These are phyloP conservation scores for Thereva unica DNA, from an alignment of 2,888 invertebrate species.

Conservation along the genomic window DNA sequence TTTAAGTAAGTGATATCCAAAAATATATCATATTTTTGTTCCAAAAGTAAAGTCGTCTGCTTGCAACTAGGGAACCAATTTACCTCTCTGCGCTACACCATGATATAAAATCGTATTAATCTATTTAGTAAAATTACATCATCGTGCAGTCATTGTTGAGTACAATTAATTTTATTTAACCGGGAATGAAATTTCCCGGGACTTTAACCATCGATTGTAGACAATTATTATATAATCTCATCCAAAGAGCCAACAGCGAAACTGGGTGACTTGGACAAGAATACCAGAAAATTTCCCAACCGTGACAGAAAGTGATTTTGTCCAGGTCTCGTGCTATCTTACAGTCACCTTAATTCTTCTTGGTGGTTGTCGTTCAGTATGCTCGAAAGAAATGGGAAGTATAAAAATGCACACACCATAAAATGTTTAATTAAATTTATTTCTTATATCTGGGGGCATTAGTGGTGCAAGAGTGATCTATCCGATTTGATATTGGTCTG, in stretches of 20 bases:
- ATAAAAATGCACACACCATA: too few species aligned
- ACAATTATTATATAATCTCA: slow-evolving; percentile 20
- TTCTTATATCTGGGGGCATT: too few species aligned
- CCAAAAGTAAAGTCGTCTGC: neutral
- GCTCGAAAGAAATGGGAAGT: too few species aligned
- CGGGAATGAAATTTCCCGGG: slow-evolving; percentile 13
- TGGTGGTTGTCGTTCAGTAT: slow-evolving; percentile 1
- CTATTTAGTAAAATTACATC: too few species aligned
- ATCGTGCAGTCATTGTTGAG: neutral
- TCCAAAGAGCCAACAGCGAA: neutral
- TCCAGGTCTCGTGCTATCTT: neutral
- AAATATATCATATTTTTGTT: slow-evolving; percentile 14
- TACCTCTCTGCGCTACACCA: too few species aligned
- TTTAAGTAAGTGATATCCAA: slow-evolving; percentile 22
- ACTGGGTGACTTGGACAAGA: slow-evolving; percentile 18
- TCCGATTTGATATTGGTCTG: too few species aligned
- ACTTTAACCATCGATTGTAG: slow-evolving; percentile 24
- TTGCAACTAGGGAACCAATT: too few species aligned
- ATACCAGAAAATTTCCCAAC: slow-evolving; percentile 2
- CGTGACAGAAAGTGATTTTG: slow-evolving; percentile 17
- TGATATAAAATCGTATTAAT: too few species aligned
- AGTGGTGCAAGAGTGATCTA: too few species aligned
- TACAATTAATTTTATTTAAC: slow-evolving; percentile 23
- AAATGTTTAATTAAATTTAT: too few species aligned
- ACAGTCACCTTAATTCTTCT: neutral